A percentile compares a stretch with the other conserved stretches of the same genome.
Conservation (phyloP, 2,888 invertebrate genomes). For the Tolmerus cingulatus region DNA sequence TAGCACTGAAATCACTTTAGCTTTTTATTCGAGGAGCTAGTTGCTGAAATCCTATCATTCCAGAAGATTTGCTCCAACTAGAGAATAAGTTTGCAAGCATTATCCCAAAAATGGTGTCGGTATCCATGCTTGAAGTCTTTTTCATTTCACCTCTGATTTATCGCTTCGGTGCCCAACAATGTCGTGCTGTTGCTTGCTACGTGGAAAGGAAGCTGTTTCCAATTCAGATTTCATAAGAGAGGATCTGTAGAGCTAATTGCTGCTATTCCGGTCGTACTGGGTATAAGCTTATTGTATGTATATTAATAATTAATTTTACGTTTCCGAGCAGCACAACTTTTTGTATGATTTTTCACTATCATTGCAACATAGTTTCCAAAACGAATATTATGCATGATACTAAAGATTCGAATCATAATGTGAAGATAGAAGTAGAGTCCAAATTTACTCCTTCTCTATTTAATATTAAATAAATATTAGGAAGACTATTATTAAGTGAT, state of each 20-base stretch:
- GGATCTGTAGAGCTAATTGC: neutral
- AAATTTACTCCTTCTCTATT: too few relatives aligned
- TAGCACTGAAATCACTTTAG: neutral
- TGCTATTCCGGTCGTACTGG: neutral
- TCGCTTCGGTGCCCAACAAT: neutral
- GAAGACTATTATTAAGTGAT: too few relatives aligned
- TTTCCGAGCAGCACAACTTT: too few relatives aligned
- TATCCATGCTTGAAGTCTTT: neutral
- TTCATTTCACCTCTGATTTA: neutral
- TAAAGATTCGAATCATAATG: too few relatives aligned
- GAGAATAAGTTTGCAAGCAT: neutral
- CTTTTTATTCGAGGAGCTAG: neutral
- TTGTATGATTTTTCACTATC: too few relatives aligned
- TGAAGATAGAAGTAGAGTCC: too few relatives aligned
- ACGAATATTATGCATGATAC: too few relatives aligned
- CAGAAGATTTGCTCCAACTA: neutral
- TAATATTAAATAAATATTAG: too few relatives aligned
- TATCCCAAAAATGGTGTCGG: neutral
- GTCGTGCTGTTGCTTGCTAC: neutral
- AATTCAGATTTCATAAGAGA: neutral
- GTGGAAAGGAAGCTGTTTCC: neutral
- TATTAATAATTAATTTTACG: neutral
- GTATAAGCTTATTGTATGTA: neutral
- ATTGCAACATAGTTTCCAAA: too few relatives aligned
- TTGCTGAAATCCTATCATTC: neutral